These are phyloP conservation scores for Erythrocercus mccallii DNA, from an alignment of 2,113 vertebrate genomes.

Conservation along the genomic window DNA sequence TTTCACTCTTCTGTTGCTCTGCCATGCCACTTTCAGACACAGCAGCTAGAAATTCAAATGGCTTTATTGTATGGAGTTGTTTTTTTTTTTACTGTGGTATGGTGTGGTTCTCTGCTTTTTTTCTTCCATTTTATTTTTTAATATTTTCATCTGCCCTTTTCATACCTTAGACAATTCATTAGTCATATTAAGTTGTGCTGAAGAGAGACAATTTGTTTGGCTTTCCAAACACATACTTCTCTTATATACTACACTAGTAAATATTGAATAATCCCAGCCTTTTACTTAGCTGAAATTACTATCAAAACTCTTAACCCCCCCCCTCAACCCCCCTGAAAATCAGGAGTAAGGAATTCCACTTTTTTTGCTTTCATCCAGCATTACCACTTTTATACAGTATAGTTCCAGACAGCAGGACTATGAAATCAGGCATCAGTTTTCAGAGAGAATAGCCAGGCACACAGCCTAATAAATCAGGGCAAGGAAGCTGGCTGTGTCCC, in stretches of 20 bases:
- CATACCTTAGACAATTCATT: constrained; percentile 4
- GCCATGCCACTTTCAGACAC: not conserved
- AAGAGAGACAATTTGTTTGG: constrained; percentile 12
- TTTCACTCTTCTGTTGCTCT: not conserved
- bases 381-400: not conserved
- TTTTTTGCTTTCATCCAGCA: not conserved
- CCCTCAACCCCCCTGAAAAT: not conserved
- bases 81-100: not conserved
- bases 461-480: not conserved
- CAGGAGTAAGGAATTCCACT: not conserved
- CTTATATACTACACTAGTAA: not conserved
- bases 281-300: not conserved
- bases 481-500: not conserved
- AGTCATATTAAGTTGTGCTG: not conserved
- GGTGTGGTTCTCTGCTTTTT: not conserved
- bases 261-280: not conserved
- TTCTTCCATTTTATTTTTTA: not conserved
- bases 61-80: rapidly evolving
- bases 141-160: not conserved
- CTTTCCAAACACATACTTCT: not conserved
- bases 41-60: not conserved
- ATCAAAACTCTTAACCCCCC: not conserved
- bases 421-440: not conserved
- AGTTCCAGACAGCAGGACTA: not conserved
- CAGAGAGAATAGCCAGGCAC: not conserved